Evolutionary conservation across 2,888 invertebrate genomes (phyloP).

Genomic region (Phengaris alcon): DNA sequence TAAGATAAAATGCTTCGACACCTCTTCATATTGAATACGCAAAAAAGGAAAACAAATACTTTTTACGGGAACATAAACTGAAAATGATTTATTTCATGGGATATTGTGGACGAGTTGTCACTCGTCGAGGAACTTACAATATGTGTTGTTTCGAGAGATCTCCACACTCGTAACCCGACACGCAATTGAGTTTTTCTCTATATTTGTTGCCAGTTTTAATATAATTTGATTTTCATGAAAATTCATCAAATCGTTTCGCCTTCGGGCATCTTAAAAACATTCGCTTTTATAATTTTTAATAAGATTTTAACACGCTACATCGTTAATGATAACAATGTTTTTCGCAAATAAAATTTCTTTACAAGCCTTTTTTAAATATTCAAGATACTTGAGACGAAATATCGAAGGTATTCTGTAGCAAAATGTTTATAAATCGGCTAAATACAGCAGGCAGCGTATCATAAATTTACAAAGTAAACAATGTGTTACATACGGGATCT

Average conservation of each 20-base stretch:
- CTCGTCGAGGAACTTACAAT: neutral
- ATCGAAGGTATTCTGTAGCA: neutral
- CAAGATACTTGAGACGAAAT: neutral
- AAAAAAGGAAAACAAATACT: neutral
- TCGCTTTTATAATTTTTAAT: neutral
- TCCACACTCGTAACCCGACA: slow-evolving; percentile 1
- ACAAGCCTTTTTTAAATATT: neutral
- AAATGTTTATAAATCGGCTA: neutral
- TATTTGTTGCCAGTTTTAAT: neutral
- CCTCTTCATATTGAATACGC: neutral
- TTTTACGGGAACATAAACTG: neutral
- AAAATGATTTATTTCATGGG: neutral
- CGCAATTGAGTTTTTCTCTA: neutral
- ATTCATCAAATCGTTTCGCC: neutral
- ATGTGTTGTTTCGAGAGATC: neutral
- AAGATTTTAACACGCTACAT: neutral
- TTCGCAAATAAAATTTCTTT: neutral
- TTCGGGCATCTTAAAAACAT: neutral
- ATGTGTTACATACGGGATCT: neutral
- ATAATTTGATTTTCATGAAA: neutral
- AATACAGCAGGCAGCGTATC: neutral
- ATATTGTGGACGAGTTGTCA: neutral
- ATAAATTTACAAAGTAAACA: slow-evolving; percentile 2
- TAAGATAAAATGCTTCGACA: neutral
- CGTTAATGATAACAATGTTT: neutral